Percentiles rank a stretch among this genome's conserved stretches.
Conservation (phyloP, 2,888 invertebrate species). For the Therioaphis trifolii region DNA sequence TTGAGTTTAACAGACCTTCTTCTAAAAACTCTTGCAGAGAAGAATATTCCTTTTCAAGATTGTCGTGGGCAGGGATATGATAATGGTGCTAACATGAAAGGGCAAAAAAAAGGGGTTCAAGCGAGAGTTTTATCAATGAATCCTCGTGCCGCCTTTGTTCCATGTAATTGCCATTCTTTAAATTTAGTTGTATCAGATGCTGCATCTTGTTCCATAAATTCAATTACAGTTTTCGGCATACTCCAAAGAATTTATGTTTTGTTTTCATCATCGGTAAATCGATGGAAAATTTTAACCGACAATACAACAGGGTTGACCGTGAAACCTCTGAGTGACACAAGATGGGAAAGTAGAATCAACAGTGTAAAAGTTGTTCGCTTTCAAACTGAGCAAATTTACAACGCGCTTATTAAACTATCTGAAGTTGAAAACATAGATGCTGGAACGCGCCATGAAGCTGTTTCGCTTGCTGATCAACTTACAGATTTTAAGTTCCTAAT, state of each 20-base stretch:
- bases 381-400: constrained; percentile 14
- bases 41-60: too few relatives aligned
- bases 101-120: constrained; percentile 24
- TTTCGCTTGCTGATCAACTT: constrained; percentile 21
- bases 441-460: constrained; percentile 16
- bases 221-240: constrained; percentile 34
- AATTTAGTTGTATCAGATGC: constrained; percentile 37
- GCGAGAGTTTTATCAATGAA: constrained; percentile 30
- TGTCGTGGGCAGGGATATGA: constrained; percentile 28
- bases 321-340: constrained; percentile 1
- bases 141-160: constrained; percentile 22
- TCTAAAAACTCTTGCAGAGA: too few relatives aligned
- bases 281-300: constrained; percentile 27
- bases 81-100: constrained; percentile 36
- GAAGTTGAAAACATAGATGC: constrained; percentile 14
- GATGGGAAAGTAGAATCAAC: constrained; percentile 11
- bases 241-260: constrained; percentile 41
- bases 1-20: too few relatives aligned
- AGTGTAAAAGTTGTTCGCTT: constrained; percentile 6
- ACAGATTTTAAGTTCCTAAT: too few relatives aligned
- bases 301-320: constrained; percentile 12
- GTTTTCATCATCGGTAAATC: constrained; percentile 33
- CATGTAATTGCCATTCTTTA: constrained; percentile 37
- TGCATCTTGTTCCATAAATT: constrained; percentile 23
- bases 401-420: constrained; percentile 19